Conservation (phyloP, 1,140 invertebrate genomes). For the Drosophila kanapiae region DNA sequence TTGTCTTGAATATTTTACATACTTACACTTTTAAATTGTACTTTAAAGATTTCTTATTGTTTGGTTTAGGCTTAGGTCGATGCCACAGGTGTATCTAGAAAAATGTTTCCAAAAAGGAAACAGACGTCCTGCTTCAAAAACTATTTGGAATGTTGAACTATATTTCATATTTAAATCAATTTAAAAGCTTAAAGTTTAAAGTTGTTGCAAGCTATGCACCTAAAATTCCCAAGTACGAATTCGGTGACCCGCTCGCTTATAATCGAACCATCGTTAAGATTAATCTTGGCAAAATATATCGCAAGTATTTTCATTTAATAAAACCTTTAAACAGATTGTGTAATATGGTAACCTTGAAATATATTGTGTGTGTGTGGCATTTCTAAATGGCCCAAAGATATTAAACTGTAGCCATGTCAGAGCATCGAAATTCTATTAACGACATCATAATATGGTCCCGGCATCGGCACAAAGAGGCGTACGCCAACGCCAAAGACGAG, state of each 20-base stretch:
- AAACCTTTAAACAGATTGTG: neutral
- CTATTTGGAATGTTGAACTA: neutral
- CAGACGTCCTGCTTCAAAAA: neutral
- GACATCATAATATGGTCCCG: constrained; percentile 31
- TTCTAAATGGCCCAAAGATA: neutral
- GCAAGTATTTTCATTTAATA: too few species aligned
- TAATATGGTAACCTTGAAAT: too few species aligned
- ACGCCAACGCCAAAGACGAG: neutral
- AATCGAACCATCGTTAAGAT: too few species aligned
- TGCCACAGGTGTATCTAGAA: constrained; percentile 21
- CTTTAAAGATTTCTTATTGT: neutral
- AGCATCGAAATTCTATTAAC: constrained; percentile 35
- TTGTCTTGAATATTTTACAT: constrained; percentile 32
- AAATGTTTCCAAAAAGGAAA: neutral
- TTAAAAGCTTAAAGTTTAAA: too few species aligned
- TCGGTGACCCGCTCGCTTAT: too few species aligned
- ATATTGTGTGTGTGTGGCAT: neutral
- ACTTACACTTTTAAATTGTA: neutral
- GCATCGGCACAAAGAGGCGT: constrained; percentile 25
- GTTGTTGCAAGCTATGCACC: too few species aligned
- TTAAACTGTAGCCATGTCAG: neutral
- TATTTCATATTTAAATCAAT: too few species aligned
- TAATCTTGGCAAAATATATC: too few species aligned
- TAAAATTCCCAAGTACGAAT: too few species aligned
- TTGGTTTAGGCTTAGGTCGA: neutral